These are phyloP conservation scores for Busseola fusca DNA, from an alignment of 2,888 invertebrate genomes.

Conservation along the genomic window DNA sequence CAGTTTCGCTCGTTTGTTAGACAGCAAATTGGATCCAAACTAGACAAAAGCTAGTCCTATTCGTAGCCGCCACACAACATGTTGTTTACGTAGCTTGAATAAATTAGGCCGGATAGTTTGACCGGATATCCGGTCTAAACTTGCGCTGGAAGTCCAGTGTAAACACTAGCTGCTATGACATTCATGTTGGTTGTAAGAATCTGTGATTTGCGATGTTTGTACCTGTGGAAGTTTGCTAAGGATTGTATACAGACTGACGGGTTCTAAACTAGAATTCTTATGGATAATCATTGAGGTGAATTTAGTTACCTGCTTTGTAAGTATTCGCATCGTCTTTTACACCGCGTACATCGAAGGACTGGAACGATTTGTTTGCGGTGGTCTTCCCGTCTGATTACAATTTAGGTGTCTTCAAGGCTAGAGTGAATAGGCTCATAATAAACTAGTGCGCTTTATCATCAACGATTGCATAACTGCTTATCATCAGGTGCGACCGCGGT, in stretches of 20 bases:
- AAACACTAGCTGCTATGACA: slow-evolving; percentile 49
- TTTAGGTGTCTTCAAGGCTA: too few species aligned
- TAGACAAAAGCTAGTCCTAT: slow-evolving; percentile 50
- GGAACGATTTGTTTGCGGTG: too few species aligned
- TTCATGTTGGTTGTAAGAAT: slow-evolving; percentile 40
- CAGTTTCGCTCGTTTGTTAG: slow-evolving; percentile 27
- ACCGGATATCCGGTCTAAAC: slow-evolving; percentile 54
- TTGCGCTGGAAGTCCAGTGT: slow-evolving; percentile 48
- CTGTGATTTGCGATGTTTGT: slow-evolving; percentile 36
- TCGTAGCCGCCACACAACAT: slow-evolving; percentile 46
- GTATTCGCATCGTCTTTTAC: too few species aligned
- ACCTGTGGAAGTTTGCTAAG: slow-evolving; percentile 3
- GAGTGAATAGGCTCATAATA: too few species aligned
- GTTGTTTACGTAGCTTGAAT: slow-evolving; percentile 56
- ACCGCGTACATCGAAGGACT: too few species aligned
- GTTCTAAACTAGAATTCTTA: not conserved
- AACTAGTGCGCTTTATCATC: too few species aligned
- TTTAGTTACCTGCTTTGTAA: not conserved
- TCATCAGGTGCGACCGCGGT: too few species aligned
- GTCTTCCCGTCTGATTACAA: too few species aligned
- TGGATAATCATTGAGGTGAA: not conserved
- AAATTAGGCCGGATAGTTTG: slow-evolving; percentile 56
- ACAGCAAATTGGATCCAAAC: slow-evolving; percentile 46
- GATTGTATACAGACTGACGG: not conserved
- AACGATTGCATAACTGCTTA: too few species aligned